Base-by-base conservation (phyloP, 2,113 vertebrate species). In the Tragelaphus buxtoni region DNA sequence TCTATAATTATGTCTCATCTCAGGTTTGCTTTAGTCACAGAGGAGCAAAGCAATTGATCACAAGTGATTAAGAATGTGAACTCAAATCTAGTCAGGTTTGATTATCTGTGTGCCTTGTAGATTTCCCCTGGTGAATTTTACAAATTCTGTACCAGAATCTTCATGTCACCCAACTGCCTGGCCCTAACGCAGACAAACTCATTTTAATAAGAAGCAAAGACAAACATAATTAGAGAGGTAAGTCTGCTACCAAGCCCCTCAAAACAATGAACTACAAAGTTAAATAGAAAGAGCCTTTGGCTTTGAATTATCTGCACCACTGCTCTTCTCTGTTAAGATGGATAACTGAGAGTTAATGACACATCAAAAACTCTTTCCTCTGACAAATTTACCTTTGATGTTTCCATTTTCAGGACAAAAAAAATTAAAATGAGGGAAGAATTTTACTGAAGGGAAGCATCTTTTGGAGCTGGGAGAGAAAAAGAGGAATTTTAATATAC, bases 201-300 rank as follows among this genome's bases (percentile, higher is more conserved):
- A 82, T 96, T 96, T 97, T 95, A 96, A 96, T 95, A 96, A 97
- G 94, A 74, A 96, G 51, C 56, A 88, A 95, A 97, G 96, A 74
- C 94, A 97, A 89, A 77, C 30, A 55, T 95, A 89, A 95, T 96
- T 95, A 94, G 89, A 45, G 76, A 94, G 65, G 65, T 60, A 77
- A 94, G 56, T 49, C 83, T 96, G 80, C 61, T 45, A 49, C 63
- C 24, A 55, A 91, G 18, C 35, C 72, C 69, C 51, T 86, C n/a
- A 49, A 93, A 95, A 93, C 63, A 80, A 18, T 47, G 76, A 35
- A 77, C 85, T 58, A 80, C 35, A 85, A 77, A 95, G 94, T 60
- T 96, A 92, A 65, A 56, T 39, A 63, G 55, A 65, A 69, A 97
- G 81, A 69, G 45, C 55, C 76, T 63, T 96, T 94, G 93, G 58